Percentiles rank a stretch among this genome's conserved stretches.
Conservation (phyloP, 2,113 vertebrate species). For the Sinocyclocheilus grahami region DNA sequence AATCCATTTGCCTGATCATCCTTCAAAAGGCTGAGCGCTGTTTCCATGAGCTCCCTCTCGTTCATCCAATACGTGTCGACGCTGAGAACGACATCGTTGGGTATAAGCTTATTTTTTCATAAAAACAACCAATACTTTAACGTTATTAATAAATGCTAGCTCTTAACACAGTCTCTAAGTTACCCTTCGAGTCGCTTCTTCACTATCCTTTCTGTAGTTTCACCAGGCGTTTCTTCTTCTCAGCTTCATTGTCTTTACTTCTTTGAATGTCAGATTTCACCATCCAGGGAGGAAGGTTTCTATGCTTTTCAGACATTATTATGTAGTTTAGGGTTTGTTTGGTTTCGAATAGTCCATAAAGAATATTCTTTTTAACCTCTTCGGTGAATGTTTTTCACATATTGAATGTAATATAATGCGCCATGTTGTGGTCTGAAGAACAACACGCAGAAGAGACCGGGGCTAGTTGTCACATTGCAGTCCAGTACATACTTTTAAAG, state of each 20-base stretch:
- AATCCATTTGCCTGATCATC: conserved; percentile 5
- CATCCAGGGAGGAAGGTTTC: conserved; percentile 74
- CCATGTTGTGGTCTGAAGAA: conserved; percentile 1
- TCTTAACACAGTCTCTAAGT: background rate
- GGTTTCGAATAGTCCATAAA: background rate
- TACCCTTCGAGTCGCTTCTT: conserved; percentile 59
- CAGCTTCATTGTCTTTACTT: background rate
- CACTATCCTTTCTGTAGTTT: conserved; percentile 23
- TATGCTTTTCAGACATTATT: conserved; percentile 62
- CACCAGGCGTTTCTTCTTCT: conserved; percentile 8
- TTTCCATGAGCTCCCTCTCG: conserved; percentile 71
- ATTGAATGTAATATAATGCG: background rate
- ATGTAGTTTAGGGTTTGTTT: background rate
- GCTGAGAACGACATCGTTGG: conserved; percentile 55
- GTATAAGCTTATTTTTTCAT: too few species aligned
- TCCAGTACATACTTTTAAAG: background rate
- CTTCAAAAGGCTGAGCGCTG: conserved; percentile 56
- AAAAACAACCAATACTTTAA: background rate
- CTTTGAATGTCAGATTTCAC: background rate
- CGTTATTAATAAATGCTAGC: background rate
- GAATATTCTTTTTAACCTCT: background rate
- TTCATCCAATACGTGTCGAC: conserved; percentile 72
- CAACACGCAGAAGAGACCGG: background rate
- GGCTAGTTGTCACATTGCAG: background rate
- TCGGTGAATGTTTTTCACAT: background rate